Base-by-base conservation (phyloP, 1,140 invertebrate species). In the Sitophilus oryzae region DNA sequence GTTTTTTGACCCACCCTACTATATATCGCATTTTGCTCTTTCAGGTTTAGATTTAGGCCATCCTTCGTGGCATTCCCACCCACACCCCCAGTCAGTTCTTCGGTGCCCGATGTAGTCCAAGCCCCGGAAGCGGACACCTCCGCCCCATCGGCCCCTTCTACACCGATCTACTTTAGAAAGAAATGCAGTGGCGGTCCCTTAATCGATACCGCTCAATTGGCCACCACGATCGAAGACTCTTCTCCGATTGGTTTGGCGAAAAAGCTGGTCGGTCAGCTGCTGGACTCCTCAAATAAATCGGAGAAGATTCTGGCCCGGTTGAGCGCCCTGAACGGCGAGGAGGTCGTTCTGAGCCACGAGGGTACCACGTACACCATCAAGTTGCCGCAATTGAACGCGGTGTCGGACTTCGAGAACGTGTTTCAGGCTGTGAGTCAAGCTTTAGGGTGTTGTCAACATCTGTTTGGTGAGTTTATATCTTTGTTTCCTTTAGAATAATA, bases 131-230 rank as follows among this genome's bases (percentile, higher is more conserved):
- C 69, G 10, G 70, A 72, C 40, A 72, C 70, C 20, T 77, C 77
- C 20, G 74, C 73, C 18, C 72, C 74, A 40, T 74, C 76, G 11
- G 66, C 70, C 52, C 72, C 72, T 20, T 72, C 66, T 22, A 66
- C 66, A 9, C 41, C 59, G 20, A 60, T 68, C 10, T 70, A 77
- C 50, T 70, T 77, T 49, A 67, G 72, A 52, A 74, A 71, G 56
- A 69, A 68, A 23, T 78, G 76, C 60, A 68, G 67, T 37, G 74
- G 73, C 9, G 76, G 76, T 8, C 72, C 73, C 14, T 70, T 74
- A 8, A 69, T 78, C 19, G 75, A 75, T 53, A 67, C 70, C 21
- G 55, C 65, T 2, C 71, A 70, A 46, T 52, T 78, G 36, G 69
- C 74, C 1, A 62, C 65, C 6, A 72, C 66, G 54, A 66, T 77